phyloP scores from a whole-genome alignment of 2,797 vertebrate species.

The Pangasius djambal region DNA sequence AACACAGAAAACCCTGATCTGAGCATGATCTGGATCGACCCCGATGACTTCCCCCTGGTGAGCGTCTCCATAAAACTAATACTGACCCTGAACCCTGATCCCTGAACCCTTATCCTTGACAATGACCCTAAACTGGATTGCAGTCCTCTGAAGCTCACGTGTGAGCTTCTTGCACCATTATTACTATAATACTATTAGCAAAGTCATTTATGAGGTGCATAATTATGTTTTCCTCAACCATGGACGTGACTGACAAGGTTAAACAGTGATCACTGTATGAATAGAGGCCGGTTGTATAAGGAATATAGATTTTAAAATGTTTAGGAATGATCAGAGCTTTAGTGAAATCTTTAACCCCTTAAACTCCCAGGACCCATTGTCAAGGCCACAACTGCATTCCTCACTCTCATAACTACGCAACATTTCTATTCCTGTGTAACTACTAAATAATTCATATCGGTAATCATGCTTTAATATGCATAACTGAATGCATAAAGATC shows the following conservation, averaged over 20 bases:
- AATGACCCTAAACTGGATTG: background rate
- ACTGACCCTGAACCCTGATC: too few species aligned
- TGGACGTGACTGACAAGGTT: background rate
- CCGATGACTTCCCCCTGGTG: constrained; percentile 91
- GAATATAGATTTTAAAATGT: background rate
- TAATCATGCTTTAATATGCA: background rate
- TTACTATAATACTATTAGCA: too few species aligned
- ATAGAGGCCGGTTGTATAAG: background rate
- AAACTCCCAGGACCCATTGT: too few species aligned
- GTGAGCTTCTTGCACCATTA: background rate
- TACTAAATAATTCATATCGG: background rate
- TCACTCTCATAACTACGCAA: background rate
- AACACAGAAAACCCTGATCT: constrained; percentile 90
- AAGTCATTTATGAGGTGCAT: background rate
- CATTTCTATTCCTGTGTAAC: background rate
- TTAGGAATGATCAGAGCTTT: background rate
- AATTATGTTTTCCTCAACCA: background rate
- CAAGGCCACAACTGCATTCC: too few species aligned
- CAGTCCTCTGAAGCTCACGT: background rate
- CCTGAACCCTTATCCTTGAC: background rate
- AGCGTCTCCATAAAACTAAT: constrained; percentile 17
- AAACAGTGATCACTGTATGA: background rate
- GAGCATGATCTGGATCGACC: constrained; percentile 95
- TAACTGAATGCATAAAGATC: background rate
- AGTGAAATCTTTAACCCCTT: background rate